Evolutionary conservation across 2,888 invertebrate species (phyloP).

Genomic region (Drosophila parthenogenetica): DNA sequence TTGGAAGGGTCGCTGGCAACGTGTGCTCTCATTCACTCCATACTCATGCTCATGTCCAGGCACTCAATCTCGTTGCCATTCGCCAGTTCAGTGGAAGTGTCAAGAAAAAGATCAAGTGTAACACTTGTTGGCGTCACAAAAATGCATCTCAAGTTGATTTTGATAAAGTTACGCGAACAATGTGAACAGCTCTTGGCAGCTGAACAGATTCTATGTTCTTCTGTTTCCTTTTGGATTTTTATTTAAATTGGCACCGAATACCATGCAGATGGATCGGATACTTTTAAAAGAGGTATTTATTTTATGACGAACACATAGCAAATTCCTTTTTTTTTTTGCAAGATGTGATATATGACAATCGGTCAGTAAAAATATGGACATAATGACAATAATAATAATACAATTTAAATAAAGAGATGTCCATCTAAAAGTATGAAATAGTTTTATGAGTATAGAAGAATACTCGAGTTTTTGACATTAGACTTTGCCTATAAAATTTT

Average conservation of each 20-base stretch:
- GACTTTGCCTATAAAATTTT: not conserved
- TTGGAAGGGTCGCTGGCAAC: slow-evolving; percentile 8
- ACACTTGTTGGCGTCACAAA: slow-evolving; percentile 79
- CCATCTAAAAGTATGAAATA: no score
- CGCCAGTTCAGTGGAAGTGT: slow-evolving; percentile 51
- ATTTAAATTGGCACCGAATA: slow-evolving; percentile 14
- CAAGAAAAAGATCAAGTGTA: slow-evolving; percentile 75
- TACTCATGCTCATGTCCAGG: slow-evolving; percentile 37
- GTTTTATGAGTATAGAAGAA: no score
- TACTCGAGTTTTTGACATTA: no score
- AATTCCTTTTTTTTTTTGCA: no score
- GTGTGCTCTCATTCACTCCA: slow-evolving; percentile 9
- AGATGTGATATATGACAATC: no score
- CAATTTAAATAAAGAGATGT: no score
- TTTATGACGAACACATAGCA: not conserved
- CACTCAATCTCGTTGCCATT: slow-evolving; percentile 56
- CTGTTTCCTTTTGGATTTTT: not conserved
- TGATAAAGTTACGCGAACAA: slow-evolving; percentile 58
- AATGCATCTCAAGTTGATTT: slow-evolving; percentile 68
- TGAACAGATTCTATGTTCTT: slow-evolving; percentile 20
- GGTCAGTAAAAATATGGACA: no score
- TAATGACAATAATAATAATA: no score
- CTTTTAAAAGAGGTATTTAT: slow-evolving; percentile 11
- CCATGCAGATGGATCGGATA: not conserved
- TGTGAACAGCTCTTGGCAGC: slow-evolving; percentile 47